Base-by-base conservation (phyloP, 2,113 vertebrate species). In the Aleadryas rufinucha region DNA sequence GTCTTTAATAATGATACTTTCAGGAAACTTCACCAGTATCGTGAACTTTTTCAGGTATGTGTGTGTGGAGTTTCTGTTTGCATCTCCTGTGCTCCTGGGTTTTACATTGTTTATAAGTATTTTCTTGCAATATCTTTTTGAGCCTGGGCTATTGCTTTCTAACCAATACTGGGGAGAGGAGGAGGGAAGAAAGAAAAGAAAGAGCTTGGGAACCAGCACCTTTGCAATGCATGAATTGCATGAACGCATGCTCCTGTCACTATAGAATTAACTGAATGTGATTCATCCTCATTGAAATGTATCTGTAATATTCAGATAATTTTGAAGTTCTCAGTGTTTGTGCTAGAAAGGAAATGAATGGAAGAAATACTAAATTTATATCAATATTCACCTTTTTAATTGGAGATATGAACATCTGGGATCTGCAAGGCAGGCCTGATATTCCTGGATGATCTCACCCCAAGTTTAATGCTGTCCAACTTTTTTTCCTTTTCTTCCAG, bases 41-140 rank as follows among this genome's bases (percentile, higher is more conserved):
- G 98, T 99, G 83, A 99, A 98, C 97, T 98, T 98, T 90, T 98
- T 98, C 97, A 99, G 99, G 99, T 99, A 95, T 65, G 93, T 79
- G 90, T 85, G 54, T 37, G 33, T 27, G 21, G 10, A 1, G 0
- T 56, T 91, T 66, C 70, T 76, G 16, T 56, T 83, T 63, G 35
- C 21, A 57, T 63, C 6, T 33, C 57, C 19, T 33, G 23, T 44
- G 59, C 37, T 54, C 30, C 8, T 44, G n/a, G 11, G 6, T 75
- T 83, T 77, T 69, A 37, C 23, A 44, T 27, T 66, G 7, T 15
- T 84, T 63, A 23, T 20, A 71, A 61, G 9, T 45, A 10, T 50
- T 84, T 77, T 68, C 17, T 78, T 65, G 17, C 41, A 64, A 22
- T 49, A 15, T 56, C 35, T 28, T 77, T 86, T 66, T 90, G n/a